A percentile compares a stretch with the other conserved stretches of the same genome.
phyloP scores from a whole-genome alignment of 2,888 invertebrate species.

The Bombylius major region DNA sequence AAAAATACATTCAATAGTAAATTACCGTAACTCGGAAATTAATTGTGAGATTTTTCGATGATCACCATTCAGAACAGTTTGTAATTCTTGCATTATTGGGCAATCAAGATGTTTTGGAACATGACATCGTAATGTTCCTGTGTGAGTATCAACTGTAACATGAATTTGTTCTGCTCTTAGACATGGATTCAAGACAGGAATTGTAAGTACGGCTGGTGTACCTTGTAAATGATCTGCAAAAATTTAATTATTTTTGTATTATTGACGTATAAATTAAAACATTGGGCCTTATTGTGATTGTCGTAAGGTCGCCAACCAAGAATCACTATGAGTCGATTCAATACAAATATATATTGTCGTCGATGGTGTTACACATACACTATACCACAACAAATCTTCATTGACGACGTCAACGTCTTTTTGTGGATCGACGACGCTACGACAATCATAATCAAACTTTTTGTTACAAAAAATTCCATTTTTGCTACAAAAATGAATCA shows the following conservation, averaged over 20 bases:
- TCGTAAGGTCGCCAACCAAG: too few relatives aligned
- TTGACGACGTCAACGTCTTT: too few relatives aligned
- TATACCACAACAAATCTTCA: too few relatives aligned
- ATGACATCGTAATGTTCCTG: conserved; percentile 81
- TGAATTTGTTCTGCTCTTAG: conserved; percentile 83
- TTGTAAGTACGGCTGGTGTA: conserved; percentile 83
- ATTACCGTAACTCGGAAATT: conserved; percentile 48
- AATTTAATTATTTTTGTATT: background rate
- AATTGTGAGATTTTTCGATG: conserved; percentile 50
- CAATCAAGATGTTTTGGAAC: conserved; percentile 81
- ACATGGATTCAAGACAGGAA: conserved; percentile 81
- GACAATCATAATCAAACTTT: too few relatives aligned
- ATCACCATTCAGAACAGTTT: conserved; percentile 65
- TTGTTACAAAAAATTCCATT: too few relatives aligned
- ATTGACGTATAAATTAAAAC: too few relatives aligned
- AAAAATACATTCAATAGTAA: background rate
- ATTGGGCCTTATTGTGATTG: too few relatives aligned
- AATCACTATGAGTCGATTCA: too few relatives aligned
- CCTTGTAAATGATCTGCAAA: conserved; percentile 69
- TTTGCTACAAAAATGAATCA: background rate
- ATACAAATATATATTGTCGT: too few relatives aligned
- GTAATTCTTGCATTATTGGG: conserved; percentile 65
- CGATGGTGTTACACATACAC: too few relatives aligned
- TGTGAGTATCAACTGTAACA: conserved; percentile 88
- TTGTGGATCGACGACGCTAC: too few relatives aligned